Percentiles rank a stretch among this genome's conserved stretches.
Evolutionary conservation across 2,797 vertebrate genomes (phyloP).

Genomic region (Novumbra hubbsi): DNA sequence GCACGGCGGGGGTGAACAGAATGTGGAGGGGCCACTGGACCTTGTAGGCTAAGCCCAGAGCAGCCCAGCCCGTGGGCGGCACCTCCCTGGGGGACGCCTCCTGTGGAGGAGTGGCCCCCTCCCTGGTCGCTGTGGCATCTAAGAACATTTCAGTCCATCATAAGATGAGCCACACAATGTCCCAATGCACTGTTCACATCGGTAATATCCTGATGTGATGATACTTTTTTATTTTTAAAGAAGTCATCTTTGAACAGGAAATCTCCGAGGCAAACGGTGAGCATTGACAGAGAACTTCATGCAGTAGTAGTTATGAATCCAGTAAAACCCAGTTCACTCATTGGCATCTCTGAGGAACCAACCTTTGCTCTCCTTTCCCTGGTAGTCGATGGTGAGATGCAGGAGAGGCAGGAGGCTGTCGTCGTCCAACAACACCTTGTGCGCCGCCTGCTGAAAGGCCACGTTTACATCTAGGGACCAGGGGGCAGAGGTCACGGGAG

Average conservation of each 20-base stretch:
- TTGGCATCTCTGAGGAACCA: constrained; percentile 4
- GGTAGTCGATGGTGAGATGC: constrained; percentile 92
- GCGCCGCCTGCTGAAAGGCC: constrained; percentile 96
- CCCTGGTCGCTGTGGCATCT: constrained; percentile 84
- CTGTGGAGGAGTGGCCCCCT: constrained; percentile 82
- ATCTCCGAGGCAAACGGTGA: no score
- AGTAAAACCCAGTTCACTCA: neutral
- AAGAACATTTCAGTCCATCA: constrained; percentile 20
- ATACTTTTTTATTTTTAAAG: no score
- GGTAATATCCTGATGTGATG: no score
- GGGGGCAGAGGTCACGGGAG: neutral
- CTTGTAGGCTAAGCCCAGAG: constrained; percentile 94
- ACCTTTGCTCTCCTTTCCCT: constrained; percentile 96
- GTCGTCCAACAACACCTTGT: constrained; percentile 94
- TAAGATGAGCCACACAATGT: neutral
- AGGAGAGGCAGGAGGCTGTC: constrained; percentile 95
- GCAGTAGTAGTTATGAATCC: neutral
- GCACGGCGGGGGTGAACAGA: constrained; percentile 93
- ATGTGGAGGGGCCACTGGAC: constrained; percentile 98
- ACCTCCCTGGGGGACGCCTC: constrained; percentile 91
- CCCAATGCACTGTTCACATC: neutral
- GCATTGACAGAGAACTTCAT: neutral
- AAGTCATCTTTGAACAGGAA: no score
- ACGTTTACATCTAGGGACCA: constrained; percentile 88
- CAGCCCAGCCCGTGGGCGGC: constrained; percentile 92